Base-by-base conservation (phyloP, 2,113 vertebrate genomes). In the Promerops cafer region DNA sequence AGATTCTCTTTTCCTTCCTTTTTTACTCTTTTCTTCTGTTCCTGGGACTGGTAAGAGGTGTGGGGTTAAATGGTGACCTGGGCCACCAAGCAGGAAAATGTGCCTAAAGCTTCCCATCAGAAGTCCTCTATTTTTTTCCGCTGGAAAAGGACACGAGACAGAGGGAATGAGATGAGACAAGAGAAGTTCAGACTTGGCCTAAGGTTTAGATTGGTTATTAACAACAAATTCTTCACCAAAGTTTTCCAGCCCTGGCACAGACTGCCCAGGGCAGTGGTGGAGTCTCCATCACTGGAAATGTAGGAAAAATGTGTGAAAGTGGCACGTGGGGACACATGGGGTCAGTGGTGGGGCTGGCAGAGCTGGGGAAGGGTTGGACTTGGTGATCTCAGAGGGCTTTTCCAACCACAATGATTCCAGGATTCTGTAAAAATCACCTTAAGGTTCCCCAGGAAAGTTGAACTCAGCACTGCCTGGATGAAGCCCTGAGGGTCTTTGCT, bases 231-330 rank as follows among this genome's bases (percentile, higher is more conserved):
- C 16, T 26, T 30, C 44, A 14, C 28, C 33, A 16, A 7, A 45
- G 28, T 45, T 89, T 66, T n/a, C 13, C 53, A 44, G 59, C 35
- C 26, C 27, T 50, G 49, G n/a, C 57, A 49, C 49, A 40, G 72
- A 11, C 4, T 39, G 37, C 33, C 45, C 64, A 28, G 54, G 27
- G 33, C 63, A 37, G 42, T 6, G 50, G 17, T 35, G 57, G 26
- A 10, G n/a, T 39, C 49, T 17, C 31, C 26, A 19, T 3, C 31
- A 2, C 11, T 65, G 44, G 37, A 24, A 57, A 26, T 13, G 33
- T 3, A 28, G 22, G 8, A 3, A 56, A 28, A 13, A 11, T 0
- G 0, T 9, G 22, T 37, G 45, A 31, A 22, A 50, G 35, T 57
- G 76, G 26, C 31, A 7, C 30, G 0, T 26, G 65, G 57, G 57